Base-by-base conservation (phyloP, 2,113 vertebrate genomes). In the Oceanites oceanicus region DNA sequence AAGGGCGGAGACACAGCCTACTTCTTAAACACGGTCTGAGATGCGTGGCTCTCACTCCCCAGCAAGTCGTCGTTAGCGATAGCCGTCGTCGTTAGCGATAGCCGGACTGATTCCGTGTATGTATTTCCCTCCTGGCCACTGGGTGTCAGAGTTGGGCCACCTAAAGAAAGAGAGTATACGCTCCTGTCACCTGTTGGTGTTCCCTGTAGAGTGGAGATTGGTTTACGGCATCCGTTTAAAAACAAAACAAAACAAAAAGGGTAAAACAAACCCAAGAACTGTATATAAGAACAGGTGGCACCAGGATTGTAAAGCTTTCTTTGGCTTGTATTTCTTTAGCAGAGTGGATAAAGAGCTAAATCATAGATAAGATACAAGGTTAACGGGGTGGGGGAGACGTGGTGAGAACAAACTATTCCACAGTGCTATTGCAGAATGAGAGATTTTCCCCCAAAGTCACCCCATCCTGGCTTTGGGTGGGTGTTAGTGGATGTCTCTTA, bases 81-180 rank as follows among this genome's bases (percentile, higher is more conserved):
- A 13, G n/a, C 34, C 15, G 15, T 1, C 44, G 13, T 2, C 6
- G 30, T 29, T 32, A 11, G 70, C 42, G 9, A 2, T 5, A 13
- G n/a, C 34, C 22, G 7, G 58, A 20, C 40, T 7, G 20, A 2
- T 26, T 3, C 38, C 1, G 6, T 14, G 18, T 11, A 6, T 2
- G 9, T 19, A 11, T 81, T 92, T 90, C 71, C 26, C 58, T 72
- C 11, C 6, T 52, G 88, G 86, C 95, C 96, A 67, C 94, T 17
- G 71, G 93, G 93, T 93, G 94, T 93, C 97, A 95, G 73, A 6
- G 56, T 22, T 86, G 91, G 15, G 74, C 91, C 74, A 1, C 55
- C 34, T 70, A 58, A 77, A 13, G 50, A 5, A 42, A 10, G 65
- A 3, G 5, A 8, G 15, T 14, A 2, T 29, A 0, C 2, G 11